phyloP scores from a whole-genome alignment of 2,113 vertebrate species.

The Columba livia region DNA sequence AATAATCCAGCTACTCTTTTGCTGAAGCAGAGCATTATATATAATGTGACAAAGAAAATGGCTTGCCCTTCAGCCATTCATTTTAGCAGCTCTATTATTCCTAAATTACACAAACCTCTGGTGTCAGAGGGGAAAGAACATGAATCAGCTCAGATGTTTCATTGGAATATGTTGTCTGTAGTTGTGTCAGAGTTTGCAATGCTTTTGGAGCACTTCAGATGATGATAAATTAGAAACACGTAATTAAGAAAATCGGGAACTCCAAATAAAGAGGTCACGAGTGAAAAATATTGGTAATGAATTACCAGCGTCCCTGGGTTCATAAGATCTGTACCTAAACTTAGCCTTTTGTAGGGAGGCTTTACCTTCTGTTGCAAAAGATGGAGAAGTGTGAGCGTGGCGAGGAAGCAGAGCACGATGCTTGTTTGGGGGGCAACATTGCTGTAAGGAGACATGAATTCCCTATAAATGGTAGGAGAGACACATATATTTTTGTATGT shows the following conservation, averaged over 20 bases:
- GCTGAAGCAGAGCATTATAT: conserved; percentile 28
- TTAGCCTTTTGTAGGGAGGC: not conserved
- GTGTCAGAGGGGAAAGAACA: conserved; percentile 44
- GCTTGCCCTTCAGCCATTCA: conserved; percentile 44
- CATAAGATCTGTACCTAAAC: not conserved
- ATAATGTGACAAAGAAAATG: conserved; percentile 28
- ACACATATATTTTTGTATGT: accelerated
- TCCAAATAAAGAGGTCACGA: conserved; percentile 43
- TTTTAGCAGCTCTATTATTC: conserved; percentile 49
- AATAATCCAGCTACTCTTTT: conserved; percentile 38
- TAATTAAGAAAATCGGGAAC: conserved; percentile 63
- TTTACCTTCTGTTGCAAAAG: not conserved
- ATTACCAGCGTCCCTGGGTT: not conserved
- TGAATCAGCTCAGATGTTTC: conserved; percentile 36
- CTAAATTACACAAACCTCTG: conserved; percentile 32
- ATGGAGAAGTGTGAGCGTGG: not conserved
- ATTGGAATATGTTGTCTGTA: not conserved
- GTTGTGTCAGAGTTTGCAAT: conserved; percentile 43
- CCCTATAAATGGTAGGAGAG: not conserved
- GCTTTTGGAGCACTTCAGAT: conserved; percentile 50
- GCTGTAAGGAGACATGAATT: not conserved
- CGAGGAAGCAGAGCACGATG: not conserved
- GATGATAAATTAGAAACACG: conserved; percentile 59
- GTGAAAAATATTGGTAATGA: conserved; percentile 39
- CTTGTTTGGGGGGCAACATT: not conserved